Evolutionary conservation across 2,797 vertebrate genomes (phyloP), one percentile per base, ranked within the genome.

Genomic region (Adelosebastes latens): DNA sequence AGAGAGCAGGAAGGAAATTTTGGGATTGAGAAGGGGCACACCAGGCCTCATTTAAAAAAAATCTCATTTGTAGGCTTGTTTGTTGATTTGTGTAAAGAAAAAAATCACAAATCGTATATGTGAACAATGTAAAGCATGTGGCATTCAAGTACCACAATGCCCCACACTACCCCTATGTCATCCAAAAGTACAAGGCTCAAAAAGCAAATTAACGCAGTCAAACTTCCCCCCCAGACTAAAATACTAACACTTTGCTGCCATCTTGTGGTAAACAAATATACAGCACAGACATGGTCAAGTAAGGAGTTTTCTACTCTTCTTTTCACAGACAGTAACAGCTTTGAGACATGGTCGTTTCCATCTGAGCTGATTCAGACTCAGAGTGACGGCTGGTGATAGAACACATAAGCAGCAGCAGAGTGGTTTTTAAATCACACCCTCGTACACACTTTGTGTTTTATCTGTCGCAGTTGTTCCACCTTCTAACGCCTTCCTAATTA

Each of bases 261-360:
- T 76, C 89, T 80, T 70, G 80, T 92, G 93, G 90, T 84, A 65
- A 80, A 89, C 39, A 89, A 73, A 87, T 78, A 68, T 52, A 89
- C 84, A 89, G 58, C 89, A 92, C 86, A 88, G 81, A 89, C 84
- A 86, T 31, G 75, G 62, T 88, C 77, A 68, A 64, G 77, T 69
- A 53, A 72, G 84, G 87, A 86, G 75, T 81, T 49, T 79, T 74
- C 16, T 34, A 27, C 69, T 75, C 66, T 55, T 86, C 39, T 82
- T 76, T 77, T 67, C 79, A 84, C 82, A 89, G 81, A 92, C 84
- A 83, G 70, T 95, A 96, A 95, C 95, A 95, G 94, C 93, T 94
- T 95, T 92, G 89, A 96, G 90, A 96, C 95, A 96, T 95, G 94
- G 94, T 96, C 92, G 94, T 95, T 95, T 94, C 90, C 89, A 89